phyloP scores from a whole-genome alignment of 1,140 invertebrate genomes.

The Dendroctonus ponderosae region DNA sequence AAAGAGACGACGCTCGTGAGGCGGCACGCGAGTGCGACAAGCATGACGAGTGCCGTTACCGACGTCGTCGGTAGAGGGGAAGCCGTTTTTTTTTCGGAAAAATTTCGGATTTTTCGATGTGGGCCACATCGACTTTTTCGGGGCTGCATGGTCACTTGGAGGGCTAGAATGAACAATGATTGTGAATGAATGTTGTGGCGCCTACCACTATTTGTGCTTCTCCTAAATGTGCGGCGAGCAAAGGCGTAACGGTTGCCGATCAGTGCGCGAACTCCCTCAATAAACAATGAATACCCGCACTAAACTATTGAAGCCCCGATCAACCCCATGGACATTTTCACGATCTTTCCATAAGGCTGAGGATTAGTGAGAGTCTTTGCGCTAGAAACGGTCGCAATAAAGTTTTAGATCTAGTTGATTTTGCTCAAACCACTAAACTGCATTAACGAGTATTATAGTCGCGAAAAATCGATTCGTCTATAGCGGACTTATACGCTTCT shows the following conservation, averaged over 20 bases:
- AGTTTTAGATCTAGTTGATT: neutral
- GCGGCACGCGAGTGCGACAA: conserved; percentile 8
- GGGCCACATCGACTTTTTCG: too few species aligned
- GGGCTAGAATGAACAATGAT: too few species aligned
- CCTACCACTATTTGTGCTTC: too few species aligned
- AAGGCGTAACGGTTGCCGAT: too few species aligned
- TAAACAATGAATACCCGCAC: too few species aligned
- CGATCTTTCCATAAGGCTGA: neutral
- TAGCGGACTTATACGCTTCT: conserved; percentile 6
- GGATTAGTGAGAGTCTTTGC: conserved; percentile 1
- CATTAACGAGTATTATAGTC: conserved; percentile 8
- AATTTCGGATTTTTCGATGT: neutral
- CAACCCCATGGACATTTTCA: too few species aligned
- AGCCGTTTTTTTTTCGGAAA: neutral
- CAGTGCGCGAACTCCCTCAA: too few species aligned
- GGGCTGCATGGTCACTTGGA: too few species aligned
- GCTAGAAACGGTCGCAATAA: too few species aligned
- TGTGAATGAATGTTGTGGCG: too few species aligned
- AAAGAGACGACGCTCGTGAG: neutral
- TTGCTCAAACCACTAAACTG: conserved; percentile 7
- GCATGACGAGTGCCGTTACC: neutral
- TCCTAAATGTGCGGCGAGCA: too few species aligned
- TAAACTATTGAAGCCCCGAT: too few species aligned
- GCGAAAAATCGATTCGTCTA: neutral
- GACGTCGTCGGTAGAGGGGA: neutral